These are phyloP conservation scores for Caloenas nicobarica DNA, from an alignment of 2,113 vertebrate species.

Conservation along the genomic window DNA sequence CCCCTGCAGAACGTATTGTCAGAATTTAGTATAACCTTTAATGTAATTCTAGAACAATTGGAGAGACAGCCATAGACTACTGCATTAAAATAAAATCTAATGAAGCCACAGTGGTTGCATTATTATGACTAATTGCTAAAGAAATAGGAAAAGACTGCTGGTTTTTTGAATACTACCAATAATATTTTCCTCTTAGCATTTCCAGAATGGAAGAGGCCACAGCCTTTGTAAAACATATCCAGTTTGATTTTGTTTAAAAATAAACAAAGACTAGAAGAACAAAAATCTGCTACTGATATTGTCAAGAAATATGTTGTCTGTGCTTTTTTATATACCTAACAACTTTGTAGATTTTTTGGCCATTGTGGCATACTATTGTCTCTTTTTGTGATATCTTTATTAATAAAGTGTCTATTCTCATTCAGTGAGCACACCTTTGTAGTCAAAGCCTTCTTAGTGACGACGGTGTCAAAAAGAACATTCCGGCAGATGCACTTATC, in stretches of 20 bases:
- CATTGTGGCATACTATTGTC: background rate
- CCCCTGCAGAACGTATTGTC: background rate
- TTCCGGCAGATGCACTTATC: background rate
- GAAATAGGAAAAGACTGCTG: background rate
- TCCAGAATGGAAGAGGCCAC: background rate
- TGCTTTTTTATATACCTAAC: background rate
- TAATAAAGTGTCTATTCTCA: background rate
- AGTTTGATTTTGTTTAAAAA: background rate
- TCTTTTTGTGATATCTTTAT: background rate
- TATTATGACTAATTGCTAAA: background rate
- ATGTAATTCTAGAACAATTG: background rate
- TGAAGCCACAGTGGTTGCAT: background rate
- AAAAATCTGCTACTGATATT: background rate
- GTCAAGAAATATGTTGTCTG: background rate
- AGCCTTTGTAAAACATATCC: background rate
- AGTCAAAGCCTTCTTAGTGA: background rate
- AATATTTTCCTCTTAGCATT: background rate
- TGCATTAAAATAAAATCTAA: conserved; percentile 18
- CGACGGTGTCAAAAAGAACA: conserved; percentile 12
- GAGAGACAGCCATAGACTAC: background rate
- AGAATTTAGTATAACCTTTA: background rate
- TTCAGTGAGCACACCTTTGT: background rate
- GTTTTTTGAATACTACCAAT: background rate
- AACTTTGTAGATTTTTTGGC: background rate
- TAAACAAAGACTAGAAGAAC: background rate